These are phyloP conservation scores for Aspidoscelis tigris DNA, from an alignment of 2,113 vertebrate genomes.

Conservation along the genomic window DNA sequence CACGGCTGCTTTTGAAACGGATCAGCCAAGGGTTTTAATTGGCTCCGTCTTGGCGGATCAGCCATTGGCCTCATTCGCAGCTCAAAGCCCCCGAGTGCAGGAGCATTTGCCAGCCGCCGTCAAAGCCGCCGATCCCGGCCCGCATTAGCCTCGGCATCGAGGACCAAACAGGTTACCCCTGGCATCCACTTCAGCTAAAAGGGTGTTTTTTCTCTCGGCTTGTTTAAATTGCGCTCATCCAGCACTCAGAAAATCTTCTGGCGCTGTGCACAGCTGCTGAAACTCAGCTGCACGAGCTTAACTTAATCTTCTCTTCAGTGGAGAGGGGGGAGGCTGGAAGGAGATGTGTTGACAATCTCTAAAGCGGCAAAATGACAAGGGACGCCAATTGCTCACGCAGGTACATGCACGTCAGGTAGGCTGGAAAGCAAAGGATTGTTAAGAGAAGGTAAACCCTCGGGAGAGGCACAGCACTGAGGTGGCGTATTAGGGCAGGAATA, in stretches of 20 bases:
- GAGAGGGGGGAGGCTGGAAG: not conserved
- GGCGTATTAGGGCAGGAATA: not conserved
- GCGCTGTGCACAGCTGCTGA: not conserved
- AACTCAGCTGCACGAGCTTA: not conserved
- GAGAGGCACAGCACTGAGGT: too few relatives aligned
- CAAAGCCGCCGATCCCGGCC: not conserved
- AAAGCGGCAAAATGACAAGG: not conserved
- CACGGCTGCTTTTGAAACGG: not conserved
- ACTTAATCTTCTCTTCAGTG: not conserved
- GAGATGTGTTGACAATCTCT: not conserved
- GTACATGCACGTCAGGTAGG: not conserved
- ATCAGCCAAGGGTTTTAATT: not conserved
- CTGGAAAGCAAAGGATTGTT: not conserved
- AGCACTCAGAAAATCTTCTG: not conserved
- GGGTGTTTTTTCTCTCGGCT: not conserved
- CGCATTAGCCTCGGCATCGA: too few relatives aligned
- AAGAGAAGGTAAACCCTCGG: too few relatives aligned
- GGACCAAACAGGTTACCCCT: not conserved
- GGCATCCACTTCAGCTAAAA: not conserved
- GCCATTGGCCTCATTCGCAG: not conserved
- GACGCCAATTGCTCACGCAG: not conserved
- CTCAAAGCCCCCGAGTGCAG: too few relatives aligned
- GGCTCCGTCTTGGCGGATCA: not conserved
- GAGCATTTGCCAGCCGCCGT: fast-evolving
- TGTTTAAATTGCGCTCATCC: not conserved